phyloP scores from a whole-genome alignment of 2,113 vertebrate genomes.

The Australoheros scitulus region DNA sequence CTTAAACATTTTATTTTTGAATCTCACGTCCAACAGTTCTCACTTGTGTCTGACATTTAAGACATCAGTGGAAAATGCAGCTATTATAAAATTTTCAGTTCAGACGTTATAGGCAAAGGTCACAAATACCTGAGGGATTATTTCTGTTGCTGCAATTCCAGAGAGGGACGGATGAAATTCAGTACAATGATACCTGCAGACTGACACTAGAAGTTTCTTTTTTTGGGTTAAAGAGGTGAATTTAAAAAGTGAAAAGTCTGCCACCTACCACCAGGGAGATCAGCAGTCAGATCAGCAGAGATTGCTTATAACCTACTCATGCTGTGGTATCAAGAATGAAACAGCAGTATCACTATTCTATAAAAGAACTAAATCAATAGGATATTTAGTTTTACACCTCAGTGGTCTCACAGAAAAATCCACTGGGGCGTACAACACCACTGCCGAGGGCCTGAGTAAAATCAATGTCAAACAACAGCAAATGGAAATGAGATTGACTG shows the following conservation, averaged over 20 bases:
- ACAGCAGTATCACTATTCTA: background rate
- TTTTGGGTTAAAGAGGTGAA: background rate
- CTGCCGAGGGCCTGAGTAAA: slow-evolving; percentile 7
- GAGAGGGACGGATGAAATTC: background rate
- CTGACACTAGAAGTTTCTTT: background rate
- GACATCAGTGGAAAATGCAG: background rate
- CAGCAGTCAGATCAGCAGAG: background rate
- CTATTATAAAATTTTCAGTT: background rate
- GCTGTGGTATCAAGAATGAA: background rate
- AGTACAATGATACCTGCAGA: background rate
- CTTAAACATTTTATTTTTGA: background rate
- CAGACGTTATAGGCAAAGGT: slow-evolving; percentile 10
- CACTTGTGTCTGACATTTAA: slow-evolving; percentile 8
- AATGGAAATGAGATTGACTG: slow-evolving; percentile 42
- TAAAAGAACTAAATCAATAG: slow-evolving; percentile 31
- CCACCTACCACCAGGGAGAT: background rate
- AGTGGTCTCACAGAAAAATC: slow-evolving; percentile 5
- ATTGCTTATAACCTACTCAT: background rate
- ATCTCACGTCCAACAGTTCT: background rate
- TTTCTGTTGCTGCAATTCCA: background rate
- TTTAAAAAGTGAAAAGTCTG: background rate
- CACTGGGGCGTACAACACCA: background rate
- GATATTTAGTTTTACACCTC: slow-evolving; percentile 37
- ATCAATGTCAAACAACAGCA: slow-evolving; percentile 48
- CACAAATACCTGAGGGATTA: background rate